Evolutionary conservation across 2,888 invertebrate genomes (phyloP), one percentile per base, ranked within the genome.

Genomic region (Eristalinus sepulchralis): DNA sequence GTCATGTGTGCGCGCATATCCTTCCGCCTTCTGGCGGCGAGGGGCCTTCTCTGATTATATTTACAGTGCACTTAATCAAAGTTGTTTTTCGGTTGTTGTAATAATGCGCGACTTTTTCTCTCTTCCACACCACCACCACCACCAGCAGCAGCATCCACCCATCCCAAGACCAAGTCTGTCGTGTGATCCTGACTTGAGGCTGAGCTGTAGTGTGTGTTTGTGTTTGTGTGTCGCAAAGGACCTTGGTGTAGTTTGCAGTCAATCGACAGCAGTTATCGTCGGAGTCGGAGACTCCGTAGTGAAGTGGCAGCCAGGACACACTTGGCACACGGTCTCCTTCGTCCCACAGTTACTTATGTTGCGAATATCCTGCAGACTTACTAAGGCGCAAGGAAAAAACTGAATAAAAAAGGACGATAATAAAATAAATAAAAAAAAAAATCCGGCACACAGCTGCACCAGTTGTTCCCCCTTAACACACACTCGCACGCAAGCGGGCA

Each of bases 61-160:
- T 86, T 86, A 83, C 86, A 86, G 83, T 86, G 78, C 86, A 86
- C 86, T 86, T 86, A 86, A 86, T 86, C 86, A 86, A 86, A 86
- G 83, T 86, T 86, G 86, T 83, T 86, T 86, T 86, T 86, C 83
- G 86, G 86, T 86, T 75, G 85, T 79, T 86, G 86, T 86, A 86
- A 86, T 83, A 86, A 86, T 86, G 86, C 86, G 86, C 86, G 83
- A 86, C 62, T 78, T 36, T 60, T 60, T 82, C 73, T 47, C 17
- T 8, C 17, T n/a, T n/a, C 6, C 47, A 0, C 2, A 36, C 34
- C 11, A 5, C 36, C 10, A 13, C 1, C 36, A n/a, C 36, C 5
- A 1, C n/a, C 10, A n/a, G n/a, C 10, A 13, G 1, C 47, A 17
- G 17, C 8, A 34, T 9, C 34, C 8, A 34, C 17, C 47, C 17